A percentile compares a stretch with the other conserved stretches of the same genome.
Conservation (phyloP, 2,113 vertebrate genomes). For the Atractosteus spatula region DNA sequence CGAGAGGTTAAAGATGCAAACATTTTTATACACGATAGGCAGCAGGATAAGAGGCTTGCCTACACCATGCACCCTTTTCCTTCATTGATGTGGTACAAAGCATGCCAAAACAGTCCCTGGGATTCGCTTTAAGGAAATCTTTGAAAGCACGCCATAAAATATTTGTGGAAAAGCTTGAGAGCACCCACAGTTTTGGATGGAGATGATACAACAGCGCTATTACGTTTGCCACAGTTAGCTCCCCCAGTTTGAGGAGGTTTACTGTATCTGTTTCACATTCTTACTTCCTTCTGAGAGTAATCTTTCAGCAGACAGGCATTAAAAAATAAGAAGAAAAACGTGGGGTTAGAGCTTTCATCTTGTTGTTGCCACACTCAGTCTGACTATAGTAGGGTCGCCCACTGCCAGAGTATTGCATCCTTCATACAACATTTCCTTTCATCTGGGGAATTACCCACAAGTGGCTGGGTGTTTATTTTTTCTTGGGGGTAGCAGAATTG, state of each 20-base stretch:
- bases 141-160: slow-evolving; percentile 64
- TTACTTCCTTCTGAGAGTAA: slow-evolving; percentile 56
- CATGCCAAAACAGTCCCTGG: slow-evolving; percentile 49
- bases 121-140: slow-evolving; percentile 45
- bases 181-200: slow-evolving; percentile 68
- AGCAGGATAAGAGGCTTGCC: slow-evolving; percentile 38
- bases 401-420: slow-evolving; percentile 9
- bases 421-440: slow-evolving; percentile 18
- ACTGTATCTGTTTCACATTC: slow-evolving; percentile 57
- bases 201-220: slow-evolving; percentile 63
- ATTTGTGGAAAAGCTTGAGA: slow-evolving; percentile 65
- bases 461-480: slow-evolving; percentile 37
- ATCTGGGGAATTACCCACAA: slow-evolving; percentile 28
- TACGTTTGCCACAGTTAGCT: slow-evolving; percentile 51
- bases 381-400: slow-evolving; percentile 14
- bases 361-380: slow-evolving; percentile 7
- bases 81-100: slow-evolving; percentile 64
- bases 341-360: slow-evolving; percentile 24
- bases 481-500: slow-evolving; percentile 23
- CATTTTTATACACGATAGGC: slow-evolving; percentile 43
- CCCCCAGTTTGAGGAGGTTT: slow-evolving; percentile 25
- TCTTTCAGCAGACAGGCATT: slow-evolving; percentile 28
- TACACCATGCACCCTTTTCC: slow-evolving; percentile 24
- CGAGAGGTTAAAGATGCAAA: slow-evolving; percentile 42
- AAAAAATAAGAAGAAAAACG: slow-evolving; percentile 30